Percentiles rank a stretch among this genome's conserved stretches.
Evolutionary conservation across 2,888 invertebrate genomes (phyloP).

Genomic region (Orthosia gracilis): DNA sequence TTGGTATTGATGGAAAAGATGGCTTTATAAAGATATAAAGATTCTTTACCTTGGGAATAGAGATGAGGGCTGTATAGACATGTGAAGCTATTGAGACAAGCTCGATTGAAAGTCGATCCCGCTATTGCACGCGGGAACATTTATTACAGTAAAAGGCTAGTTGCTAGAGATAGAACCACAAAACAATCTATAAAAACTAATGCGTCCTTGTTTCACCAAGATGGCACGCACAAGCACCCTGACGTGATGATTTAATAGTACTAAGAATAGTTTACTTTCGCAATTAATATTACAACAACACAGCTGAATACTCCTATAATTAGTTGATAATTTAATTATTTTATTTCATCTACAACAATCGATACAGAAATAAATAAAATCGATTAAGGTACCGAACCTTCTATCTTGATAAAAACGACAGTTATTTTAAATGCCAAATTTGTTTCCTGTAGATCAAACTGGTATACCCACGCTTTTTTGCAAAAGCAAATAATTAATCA

Average conservation of each 20-base stretch:
- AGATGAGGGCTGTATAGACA: not conserved
- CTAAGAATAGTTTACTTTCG: no score
- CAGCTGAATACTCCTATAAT: no score
- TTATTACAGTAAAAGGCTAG: not conserved
- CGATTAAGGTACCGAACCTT: no score
- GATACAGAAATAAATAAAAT: no score
- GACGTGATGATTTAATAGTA: not conserved
- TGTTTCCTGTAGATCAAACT: not conserved
- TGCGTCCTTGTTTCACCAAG: not conserved
- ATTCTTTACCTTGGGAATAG: not conserved
- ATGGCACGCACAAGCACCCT: not conserved
- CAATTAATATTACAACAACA: no score
- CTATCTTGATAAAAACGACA: no score
- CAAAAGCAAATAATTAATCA: not conserved
- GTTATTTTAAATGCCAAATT: no score
- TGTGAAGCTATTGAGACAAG: slow-evolving; percentile 9
- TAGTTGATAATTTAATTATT: no score
- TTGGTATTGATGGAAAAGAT: not conserved
- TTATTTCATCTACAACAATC: no score
- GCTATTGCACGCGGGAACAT: no score
- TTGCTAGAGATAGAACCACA: not conserved
- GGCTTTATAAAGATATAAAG: not conserved
- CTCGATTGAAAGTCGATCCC: not conserved
- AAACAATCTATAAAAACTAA: not conserved
- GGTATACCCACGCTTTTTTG: not conserved